Evolutionary conservation across 1,140 invertebrate genomes (phyloP).

Genomic region (Pemphigus obesinymphae): DNA sequence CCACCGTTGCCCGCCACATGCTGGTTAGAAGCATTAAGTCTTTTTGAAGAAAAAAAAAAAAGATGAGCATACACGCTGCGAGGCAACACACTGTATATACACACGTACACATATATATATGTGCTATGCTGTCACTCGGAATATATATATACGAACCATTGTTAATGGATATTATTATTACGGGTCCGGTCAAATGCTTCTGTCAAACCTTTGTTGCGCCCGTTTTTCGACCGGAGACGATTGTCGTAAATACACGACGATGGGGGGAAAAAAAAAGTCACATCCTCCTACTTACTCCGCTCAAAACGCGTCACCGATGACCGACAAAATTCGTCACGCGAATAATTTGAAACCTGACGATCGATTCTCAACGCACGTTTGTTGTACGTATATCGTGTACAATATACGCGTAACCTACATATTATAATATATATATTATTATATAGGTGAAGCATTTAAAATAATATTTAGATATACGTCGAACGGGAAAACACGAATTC

Average conservation of each 20-base stretch:
- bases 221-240: neutral
- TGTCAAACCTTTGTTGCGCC: constrained; percentile 21
- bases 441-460: too few relatives aligned
- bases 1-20: constrained; percentile 18
- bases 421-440: too few relatives aligned
- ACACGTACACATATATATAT: neutral
- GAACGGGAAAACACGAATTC: too few relatives aligned
- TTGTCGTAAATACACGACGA: neutral
- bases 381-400: neutral
- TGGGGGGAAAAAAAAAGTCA: constrained; percentile 5
- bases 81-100: neutral
- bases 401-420: too few relatives aligned
- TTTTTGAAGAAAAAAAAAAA: neutral
- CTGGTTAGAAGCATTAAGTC: constrained; percentile 27
- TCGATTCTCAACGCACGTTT: neutral
- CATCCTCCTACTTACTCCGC: neutral
- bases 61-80: constrained; percentile 4
- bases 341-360: neutral
- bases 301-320: neutral
- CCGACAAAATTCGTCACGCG: constrained; percentile 14
- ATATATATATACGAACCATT: neutral
- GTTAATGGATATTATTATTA: neutral
- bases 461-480: too few relatives aligned
- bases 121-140: constrained; percentile 5
- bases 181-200: constrained; percentile 40